Percentiles rank a stretch among this genome's conserved stretches.
These are phyloP conservation scores for Charina bottae DNA, from an alignment of 2,113 vertebrate genomes.

Conservation along the genomic window DNA sequence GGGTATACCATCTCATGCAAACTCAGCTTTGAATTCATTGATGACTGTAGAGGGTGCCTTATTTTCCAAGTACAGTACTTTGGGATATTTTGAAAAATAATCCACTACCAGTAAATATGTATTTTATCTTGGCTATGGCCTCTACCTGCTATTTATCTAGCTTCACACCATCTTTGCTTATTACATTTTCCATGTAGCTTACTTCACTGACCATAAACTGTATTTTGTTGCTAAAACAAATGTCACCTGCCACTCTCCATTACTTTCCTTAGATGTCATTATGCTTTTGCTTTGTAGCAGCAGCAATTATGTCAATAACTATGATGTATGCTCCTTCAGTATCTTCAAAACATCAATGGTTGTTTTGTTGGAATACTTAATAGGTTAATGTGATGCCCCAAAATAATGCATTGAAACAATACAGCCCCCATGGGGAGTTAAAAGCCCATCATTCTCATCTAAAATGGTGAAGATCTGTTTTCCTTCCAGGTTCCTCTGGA, in stretches of 20 bases:
- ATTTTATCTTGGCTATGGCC: not conserved
- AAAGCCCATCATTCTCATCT: not conserved
- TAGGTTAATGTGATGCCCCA: not conserved
- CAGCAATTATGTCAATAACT: not conserved
- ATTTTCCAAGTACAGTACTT: not conserved
- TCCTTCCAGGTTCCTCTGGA: not conserved
- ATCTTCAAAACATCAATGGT: not conserved
- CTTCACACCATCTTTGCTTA: not conserved
- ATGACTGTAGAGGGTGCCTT: not conserved
- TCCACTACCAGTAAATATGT: not conserved
- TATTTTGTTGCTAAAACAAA: not conserved
- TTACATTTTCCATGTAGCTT: not conserved
- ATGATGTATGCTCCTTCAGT: not conserved
- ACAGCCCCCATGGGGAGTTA: not conserved
- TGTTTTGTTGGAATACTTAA: not conserved
- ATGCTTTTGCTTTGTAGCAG: not conserved
- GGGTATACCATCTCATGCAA: not conserved
- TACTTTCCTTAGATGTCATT: not conserved
- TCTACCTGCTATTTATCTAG: not conserved
- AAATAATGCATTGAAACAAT: not conserved
- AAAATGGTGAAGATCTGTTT: not conserved
- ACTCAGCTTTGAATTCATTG: not conserved
- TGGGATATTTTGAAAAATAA: not conserved
- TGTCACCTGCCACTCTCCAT: not conserved
- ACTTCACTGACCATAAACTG: not conserved